Evolutionary conservation across 2,888 invertebrate genomes (phyloP), one percentile per base, ranked within the genome.

Genomic region (Girardia tigrina): DNA sequence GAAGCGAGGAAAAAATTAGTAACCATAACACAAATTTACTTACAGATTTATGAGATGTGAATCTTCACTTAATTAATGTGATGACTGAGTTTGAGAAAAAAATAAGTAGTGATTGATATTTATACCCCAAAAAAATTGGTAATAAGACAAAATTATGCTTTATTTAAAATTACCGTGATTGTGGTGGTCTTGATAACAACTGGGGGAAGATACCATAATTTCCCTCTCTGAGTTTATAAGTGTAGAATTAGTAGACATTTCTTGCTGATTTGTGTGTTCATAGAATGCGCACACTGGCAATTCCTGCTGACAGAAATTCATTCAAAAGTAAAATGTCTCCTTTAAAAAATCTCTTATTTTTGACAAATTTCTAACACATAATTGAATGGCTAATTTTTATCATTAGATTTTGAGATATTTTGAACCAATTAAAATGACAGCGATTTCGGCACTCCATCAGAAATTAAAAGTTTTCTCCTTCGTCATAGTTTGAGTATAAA

Each of bases 171-270:
- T 56, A 56, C 56, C 56, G 56, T 56, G 56, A 56, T 56, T 56
- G 56, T 56, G 56, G 56, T 56, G 56, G 56, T 56, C 56, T 56
- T 56, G 56, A 56, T 56, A 56, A 56, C 56, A 56, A 56, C 56
- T 56, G 56, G 23, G 56, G 23, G 56, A 56, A 23, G 56, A 56
- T 56, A 56, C 56, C 56, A 56, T 56, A 56, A 56, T 56, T 56
- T 56, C 23, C 56, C n/a, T 56, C 56, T 56, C 56, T 56, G 56
- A 56, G 56, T 12, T 56, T 56, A 56, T 56, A 56, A 56, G 56
- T 56, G 56, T 56, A 56, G 56, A 56, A 56, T n/a, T 56, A 56
- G 56, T 56, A 56, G 56, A 56, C 56, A 56, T 56, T 56, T 56
- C 4, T 56, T 23, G 8, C 56, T 56, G 56, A 56, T 56, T 56